Percentiles rank a stretch among this genome's conserved stretches.
These are phyloP conservation scores for Pantherophis alleghaniensis DNA, from an alignment of 2,797 vertebrate genomes.

Conservation along the genomic window DNA sequence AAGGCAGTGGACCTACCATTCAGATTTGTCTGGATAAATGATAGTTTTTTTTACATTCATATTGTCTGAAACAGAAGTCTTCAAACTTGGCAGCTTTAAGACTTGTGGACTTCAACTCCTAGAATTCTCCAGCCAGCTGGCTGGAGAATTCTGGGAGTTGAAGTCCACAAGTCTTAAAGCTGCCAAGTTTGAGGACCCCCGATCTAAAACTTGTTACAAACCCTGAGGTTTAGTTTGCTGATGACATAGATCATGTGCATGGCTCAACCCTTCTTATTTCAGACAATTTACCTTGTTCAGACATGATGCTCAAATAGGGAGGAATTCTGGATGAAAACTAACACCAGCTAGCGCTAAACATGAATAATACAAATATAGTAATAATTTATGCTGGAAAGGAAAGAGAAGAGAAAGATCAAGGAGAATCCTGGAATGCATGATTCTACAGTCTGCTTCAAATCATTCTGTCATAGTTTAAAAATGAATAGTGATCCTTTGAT, in stretches of 20 bases:
- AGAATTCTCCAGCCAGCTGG: too few relatives aligned
- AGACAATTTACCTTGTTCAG: background rate
- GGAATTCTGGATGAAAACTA: background rate
- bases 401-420: background rate
- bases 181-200: too few relatives aligned
- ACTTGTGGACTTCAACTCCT: too few relatives aligned
- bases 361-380: background rate
- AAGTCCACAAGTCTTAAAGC: too few relatives aligned
- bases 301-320: background rate
- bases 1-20: background rate
- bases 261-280: background rate
- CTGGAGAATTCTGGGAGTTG: too few relatives aligned
- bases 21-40: background rate
- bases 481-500: background rate
- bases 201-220: background rate
- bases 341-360: background rate
- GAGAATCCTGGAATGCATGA: background rate
- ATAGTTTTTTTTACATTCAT: background rate
- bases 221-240: background rate
- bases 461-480: background rate
- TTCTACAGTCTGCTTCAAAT: background rate
- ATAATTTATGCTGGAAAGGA: background rate
- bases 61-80: background rate
- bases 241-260: background rate
- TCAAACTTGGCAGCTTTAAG: too few relatives aligned